phyloP scores from a whole-genome alignment of 2,797 vertebrate species.

The Monodelphis domestica region DNA sequence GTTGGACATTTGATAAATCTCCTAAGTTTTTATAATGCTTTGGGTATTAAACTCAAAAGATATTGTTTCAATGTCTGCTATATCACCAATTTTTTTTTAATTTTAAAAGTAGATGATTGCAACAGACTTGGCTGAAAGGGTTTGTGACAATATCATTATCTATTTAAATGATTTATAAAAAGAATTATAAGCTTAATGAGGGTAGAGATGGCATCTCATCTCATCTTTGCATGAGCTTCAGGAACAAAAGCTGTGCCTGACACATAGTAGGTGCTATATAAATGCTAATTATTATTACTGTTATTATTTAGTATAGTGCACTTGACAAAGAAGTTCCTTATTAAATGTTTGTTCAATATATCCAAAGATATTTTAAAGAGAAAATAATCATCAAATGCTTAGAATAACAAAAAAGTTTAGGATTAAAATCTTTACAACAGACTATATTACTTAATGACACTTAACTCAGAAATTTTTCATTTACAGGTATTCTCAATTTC shows the following conservation, averaged over 20 bases:
- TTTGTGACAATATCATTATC: not conserved
- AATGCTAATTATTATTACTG: not conserved
- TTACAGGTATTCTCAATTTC: slow-evolving; percentile 17
- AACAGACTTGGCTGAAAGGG: slow-evolving; percentile 22
- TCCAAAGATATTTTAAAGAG: no score
- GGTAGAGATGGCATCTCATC: not conserved
- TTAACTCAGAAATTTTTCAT: slow-evolving; percentile 15
- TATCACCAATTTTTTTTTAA: slow-evolving; percentile 5
- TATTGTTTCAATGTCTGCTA: slow-evolving; percentile 20
- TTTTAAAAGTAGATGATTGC: slow-evolving; percentile 28
- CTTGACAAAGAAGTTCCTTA: not conserved
- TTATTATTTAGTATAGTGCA: not conserved
- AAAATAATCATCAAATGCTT: not conserved
- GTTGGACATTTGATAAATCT: not conserved
- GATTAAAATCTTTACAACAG: slow-evolving; percentile 1
- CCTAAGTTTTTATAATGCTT: not conserved
- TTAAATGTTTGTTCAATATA: not conserved
- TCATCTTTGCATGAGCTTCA: not conserved
- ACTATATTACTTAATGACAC: not conserved
- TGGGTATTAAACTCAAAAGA: slow-evolving; percentile 21
- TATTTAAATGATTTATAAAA: not conserved
- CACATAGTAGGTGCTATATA: not conserved
- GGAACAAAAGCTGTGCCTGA: not conserved
- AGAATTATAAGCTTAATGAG: not conserved
- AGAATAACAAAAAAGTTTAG: not conserved